Evolutionary conservation across 2,113 vertebrate genomes (phyloP).

Genomic region (Gasterosteus aculeatus): DNA sequence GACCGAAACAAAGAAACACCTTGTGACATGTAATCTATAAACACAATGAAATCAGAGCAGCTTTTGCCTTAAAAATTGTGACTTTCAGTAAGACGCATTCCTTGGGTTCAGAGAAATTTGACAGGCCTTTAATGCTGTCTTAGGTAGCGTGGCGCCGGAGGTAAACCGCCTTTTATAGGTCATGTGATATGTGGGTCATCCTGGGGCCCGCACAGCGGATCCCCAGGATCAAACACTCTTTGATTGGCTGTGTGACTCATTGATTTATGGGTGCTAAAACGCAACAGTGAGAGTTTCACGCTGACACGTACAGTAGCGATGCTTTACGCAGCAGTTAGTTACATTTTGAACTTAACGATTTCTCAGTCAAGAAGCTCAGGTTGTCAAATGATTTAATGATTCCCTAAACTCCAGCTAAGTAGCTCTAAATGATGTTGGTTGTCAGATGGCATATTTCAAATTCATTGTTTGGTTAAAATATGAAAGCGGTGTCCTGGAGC

Average conservation of each 20-base stretch:
- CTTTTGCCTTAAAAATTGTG: not conserved
- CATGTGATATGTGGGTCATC: conserved; percentile 71
- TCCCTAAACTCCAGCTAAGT: conserved; percentile 44
- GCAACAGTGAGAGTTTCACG: conserved; percentile 28
- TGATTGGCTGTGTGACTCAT: conserved; percentile 54
- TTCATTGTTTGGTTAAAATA: conserved; percentile 11
- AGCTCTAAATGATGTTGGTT: conserved; percentile 28
- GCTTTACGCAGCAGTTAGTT: conserved; percentile 50
- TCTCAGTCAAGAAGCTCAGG: conserved; percentile 41
- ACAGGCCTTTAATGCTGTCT: conserved; percentile 60
- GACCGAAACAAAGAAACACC: not conserved
- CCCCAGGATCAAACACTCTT: conserved; percentile 73
- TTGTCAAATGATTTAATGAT: conserved; percentile 50
- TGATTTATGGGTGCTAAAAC: conserved; percentile 63
- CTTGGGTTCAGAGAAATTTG: conserved; percentile 36
- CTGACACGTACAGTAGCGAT: conserved; percentile 48
- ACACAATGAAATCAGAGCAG: conserved; percentile 1
- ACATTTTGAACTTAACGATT: conserved; percentile 51
- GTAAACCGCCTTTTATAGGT: conserved; percentile 72
- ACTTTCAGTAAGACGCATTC: conserved; percentile 21
- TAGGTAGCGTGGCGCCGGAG: conserved; percentile 68
- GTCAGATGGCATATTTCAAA: conserved; percentile 36
- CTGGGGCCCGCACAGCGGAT: conserved; percentile 62
- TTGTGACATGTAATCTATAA: not conserved
- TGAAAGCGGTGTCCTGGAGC: conserved; percentile 6